A percentile compares a stretch with the other conserved stretches of the same genome.
Evolutionary conservation across 2,113 vertebrate species (phyloP).

Genomic region (Alexandromys fortis): DNA sequence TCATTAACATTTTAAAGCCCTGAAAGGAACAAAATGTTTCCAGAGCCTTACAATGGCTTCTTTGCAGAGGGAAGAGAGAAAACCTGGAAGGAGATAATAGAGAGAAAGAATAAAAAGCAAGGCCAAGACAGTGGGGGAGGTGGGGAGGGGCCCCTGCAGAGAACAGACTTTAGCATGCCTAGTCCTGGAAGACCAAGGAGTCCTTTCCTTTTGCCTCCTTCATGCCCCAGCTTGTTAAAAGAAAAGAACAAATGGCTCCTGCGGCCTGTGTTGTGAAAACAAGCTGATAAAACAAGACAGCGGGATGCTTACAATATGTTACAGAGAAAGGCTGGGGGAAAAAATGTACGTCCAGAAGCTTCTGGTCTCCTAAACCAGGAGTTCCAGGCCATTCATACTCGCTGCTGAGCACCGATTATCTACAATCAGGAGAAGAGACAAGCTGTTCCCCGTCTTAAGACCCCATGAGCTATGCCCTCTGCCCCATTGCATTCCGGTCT

Average conservation of each 20-base stretch:
- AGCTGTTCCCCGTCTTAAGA: neutral
- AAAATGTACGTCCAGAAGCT: neutral
- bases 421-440: neutral
- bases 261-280: neutral
- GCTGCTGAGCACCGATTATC: neutral
- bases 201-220: neutral
- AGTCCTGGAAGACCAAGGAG: neutral
- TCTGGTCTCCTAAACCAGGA: neutral
- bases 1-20: slow-evolving; percentile 28
- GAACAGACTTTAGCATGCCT: neutral
- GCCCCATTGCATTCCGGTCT: no score
- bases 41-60: neutral
- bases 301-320: neutral
- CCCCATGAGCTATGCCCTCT: no score
- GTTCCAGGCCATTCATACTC: neutral
- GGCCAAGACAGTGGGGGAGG: neutral
- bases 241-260: neutral
- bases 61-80: neutral
- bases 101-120: neutral
- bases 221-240: neutral
- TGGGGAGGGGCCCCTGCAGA: neutral
- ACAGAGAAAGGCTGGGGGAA: neutral
- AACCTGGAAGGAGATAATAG: neutral
- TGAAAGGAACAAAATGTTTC: slow-evolving; percentile 21
- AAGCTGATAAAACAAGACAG: slow-evolving; percentile 37